These are phyloP conservation scores for Nemoura dubitans DNA, from an alignment of 2,888 invertebrate genomes.

Conservation along the genomic window DNA sequence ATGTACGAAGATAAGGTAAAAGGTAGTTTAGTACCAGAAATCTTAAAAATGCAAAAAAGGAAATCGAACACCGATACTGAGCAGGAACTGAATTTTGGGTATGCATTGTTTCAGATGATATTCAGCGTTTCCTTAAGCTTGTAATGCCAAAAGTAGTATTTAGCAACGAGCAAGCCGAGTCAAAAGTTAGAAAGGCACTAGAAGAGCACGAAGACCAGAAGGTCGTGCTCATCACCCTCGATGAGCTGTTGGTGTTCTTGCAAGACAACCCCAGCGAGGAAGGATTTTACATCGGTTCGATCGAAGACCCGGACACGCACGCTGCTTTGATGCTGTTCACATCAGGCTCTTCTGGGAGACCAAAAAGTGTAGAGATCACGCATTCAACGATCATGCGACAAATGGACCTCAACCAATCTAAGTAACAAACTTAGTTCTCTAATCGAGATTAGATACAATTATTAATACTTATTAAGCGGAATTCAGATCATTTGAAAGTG, in stretches of 20 bases:
- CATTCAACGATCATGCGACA: not conserved
- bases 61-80: too few species aligned
- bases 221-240: not conserved
- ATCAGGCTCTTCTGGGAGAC: conserved; percentile 4
- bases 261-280: not conserved
- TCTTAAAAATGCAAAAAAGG: too few species aligned
- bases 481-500: too few species aligned
- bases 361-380: conserved; percentile 7
- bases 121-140: not conserved
- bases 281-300: not conserved
- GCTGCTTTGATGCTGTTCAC: not conserved
- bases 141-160: not conserved
- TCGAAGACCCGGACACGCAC: conserved; percentile 23
- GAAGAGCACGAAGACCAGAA: not conserved
- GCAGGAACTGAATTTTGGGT: too few species aligned
- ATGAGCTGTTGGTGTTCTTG: not conserved
- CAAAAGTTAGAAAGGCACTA: not conserved
- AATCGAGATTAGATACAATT: too few species aligned
- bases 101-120: not conserved
- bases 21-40: too few species aligned
- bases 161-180: not conserved
- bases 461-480: too few species aligned
- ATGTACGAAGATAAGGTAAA: too few species aligned
- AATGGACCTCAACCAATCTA: not conserved
- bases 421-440: not conserved